Evolutionary conservation across 2,113 vertebrate species (phyloP).

Genomic region (Centropus bengalensis): DNA sequence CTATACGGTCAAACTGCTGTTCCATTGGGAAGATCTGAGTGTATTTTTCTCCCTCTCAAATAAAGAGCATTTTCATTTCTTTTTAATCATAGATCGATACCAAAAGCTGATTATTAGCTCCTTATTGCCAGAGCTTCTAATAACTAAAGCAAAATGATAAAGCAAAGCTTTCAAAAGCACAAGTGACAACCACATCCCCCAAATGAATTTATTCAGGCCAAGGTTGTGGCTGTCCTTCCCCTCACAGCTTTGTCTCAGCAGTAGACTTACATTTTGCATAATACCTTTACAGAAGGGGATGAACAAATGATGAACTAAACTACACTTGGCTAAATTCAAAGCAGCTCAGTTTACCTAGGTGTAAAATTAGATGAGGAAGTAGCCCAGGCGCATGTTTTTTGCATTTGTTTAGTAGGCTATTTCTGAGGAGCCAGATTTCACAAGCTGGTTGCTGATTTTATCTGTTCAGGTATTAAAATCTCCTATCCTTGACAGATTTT

Average conservation of each 20-base stretch:
- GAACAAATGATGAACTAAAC: not conserved
- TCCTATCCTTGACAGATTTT: not conserved
- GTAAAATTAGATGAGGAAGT: not conserved
- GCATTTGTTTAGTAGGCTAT: not conserved
- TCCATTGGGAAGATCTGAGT: not conserved
- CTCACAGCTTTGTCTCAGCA: not conserved
- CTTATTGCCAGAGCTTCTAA: not conserved
- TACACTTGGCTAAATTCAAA: not conserved
- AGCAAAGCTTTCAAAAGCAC: not conserved
- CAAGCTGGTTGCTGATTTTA: not conserved
- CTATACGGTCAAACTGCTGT: not conserved
- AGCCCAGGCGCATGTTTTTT: not conserved
- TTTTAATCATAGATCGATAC: not conserved
- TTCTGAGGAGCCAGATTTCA: constrained; percentile 2
- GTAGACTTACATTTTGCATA: not conserved
- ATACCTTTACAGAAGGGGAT: not conserved
- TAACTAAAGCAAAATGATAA: not conserved
- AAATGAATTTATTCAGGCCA: not conserved
- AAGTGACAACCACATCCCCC: not conserved
- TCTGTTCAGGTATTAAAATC: not conserved
- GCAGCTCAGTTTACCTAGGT: not conserved
- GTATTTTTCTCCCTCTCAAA: not conserved
- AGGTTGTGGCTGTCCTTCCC: not conserved
- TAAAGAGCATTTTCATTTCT: not conserved
- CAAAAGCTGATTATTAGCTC: not conserved